phyloP scores from a whole-genome alignment of 2,888 invertebrate species.

The Harpagoxenus sublaevis region DNA sequence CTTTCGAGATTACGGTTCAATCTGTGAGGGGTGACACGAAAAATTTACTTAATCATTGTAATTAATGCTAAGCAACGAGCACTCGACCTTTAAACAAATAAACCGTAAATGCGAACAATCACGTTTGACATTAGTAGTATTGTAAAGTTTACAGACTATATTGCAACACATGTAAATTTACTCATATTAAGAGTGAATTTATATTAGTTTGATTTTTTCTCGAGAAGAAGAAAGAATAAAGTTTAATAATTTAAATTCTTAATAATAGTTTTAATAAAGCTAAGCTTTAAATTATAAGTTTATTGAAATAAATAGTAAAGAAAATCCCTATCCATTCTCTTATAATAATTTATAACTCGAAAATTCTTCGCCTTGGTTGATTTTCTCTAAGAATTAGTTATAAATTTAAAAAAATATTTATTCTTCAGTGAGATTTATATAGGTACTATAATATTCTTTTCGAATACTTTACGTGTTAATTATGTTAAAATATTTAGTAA shows the following conservation, averaged over 20 bases:
- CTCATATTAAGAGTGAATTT: not conserved
- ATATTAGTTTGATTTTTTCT: not conserved
- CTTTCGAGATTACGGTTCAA: conserved; percentile 16
- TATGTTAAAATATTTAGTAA: not conserved
- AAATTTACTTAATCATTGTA: conserved; percentile 30
- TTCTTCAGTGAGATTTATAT: too few relatives aligned
- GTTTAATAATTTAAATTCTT: not conserved
- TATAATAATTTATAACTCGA: not conserved
- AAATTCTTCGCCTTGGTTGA: not conserved
- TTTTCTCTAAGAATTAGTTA: not conserved
- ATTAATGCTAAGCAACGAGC: conserved; percentile 8
- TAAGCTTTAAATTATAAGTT: not conserved
- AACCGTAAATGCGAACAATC: not conserved
- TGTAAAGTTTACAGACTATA: not conserved
- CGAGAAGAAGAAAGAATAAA: not conserved
- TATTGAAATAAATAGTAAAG: not conserved
- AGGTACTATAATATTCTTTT: not conserved
- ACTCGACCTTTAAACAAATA: not conserved
- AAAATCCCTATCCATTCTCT: not conserved
- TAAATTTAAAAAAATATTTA: not conserved
- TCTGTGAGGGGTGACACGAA: not conserved
- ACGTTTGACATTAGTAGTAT: not conserved
- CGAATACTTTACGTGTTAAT: not conserved
- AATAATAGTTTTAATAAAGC: not conserved
- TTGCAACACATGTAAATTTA: not conserved